Base-by-base conservation (phyloP, 2,888 invertebrate species). In the Diarsia mendica region DNA sequence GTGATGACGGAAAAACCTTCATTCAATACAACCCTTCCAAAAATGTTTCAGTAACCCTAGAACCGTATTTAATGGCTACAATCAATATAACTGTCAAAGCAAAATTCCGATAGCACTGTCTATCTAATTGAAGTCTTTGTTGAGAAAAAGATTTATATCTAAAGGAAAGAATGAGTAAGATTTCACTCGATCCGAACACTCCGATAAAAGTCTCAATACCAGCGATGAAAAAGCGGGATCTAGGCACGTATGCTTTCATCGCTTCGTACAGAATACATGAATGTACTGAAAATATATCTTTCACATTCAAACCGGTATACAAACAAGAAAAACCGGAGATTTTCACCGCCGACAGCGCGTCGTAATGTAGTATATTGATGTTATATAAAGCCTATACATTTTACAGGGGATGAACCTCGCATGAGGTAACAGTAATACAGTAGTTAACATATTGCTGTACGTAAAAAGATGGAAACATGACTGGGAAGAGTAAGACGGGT, bases 401-500 rank as follows among this genome's bases (percentile, higher is more conserved):
- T 55, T 67, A 66, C 58, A 75, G 67, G 53, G 77, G 70, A 76
- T 72, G 51, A 65, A 76, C 11, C 48, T 67, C 23, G 66, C 58
- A n/a, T 58, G 48, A 49, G 18, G 49, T 69, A 53, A 73, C 11
- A 73, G 39, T 64, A 72, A 61, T 46, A 74, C 71, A 53, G 11
- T 67, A 66, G 53, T 73, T 75, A 75, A 85, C 75, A 79, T 83
- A 80, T 64, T 83, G 76, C 63, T 77, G 67, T 67, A 33, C 68
- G 53, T 82, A 79, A 83, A 85, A 86, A 82, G 73, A 83, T 63
- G 71, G 66, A 79, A 73, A 82, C 61, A 79, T 60, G 75, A 72
- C 69, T 76, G 68, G 68, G 49, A 75, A 83, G 80, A 82, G 81
- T 75, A 82, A 87, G 79, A 83, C 44, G 79, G 83, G 86, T 80